Percentiles rank a stretch among this genome's conserved stretches.
Conservation (phyloP, 1,140 invertebrate species). For the Brachionus plicatilis region DNA sequence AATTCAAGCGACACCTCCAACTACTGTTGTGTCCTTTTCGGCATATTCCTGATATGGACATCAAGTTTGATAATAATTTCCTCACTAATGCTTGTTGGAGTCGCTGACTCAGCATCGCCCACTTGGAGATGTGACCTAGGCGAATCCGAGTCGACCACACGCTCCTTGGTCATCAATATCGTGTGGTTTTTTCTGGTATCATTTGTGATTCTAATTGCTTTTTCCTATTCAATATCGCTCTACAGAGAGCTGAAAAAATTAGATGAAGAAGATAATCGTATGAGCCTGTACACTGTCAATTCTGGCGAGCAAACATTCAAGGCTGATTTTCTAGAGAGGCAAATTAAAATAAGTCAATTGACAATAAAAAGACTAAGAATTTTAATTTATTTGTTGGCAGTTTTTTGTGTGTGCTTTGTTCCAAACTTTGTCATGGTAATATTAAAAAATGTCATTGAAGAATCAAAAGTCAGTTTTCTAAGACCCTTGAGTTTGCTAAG, state of each 20-base stretch:
- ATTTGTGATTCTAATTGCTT: conserved; percentile 15
- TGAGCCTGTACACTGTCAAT: neutral
- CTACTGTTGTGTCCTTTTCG: conserved; percentile 29
- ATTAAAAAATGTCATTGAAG: conserved; percentile 14
- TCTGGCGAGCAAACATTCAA: neutral
- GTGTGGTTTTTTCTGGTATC: conserved; percentile 37
- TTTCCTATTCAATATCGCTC: conserved; percentile 18
- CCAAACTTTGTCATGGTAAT: conserved; percentile 33
- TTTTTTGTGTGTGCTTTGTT: conserved; percentile 27
- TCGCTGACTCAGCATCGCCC: conserved; percentile 21
- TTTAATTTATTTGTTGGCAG: neutral
- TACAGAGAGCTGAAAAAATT: conserved; percentile 24
- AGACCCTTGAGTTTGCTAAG: neutral
- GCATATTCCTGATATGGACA: conserved; percentile 33
- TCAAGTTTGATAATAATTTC: conserved; percentile 38
- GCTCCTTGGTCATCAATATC: conserved; percentile 26
- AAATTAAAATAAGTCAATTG: conserved; percentile 21
- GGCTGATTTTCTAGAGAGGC: neutral
- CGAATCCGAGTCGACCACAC: conserved; percentile 1
- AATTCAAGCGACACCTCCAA: conserved; percentile 30
- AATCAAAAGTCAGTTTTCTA: neutral
- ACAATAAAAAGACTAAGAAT: conserved; percentile 21
- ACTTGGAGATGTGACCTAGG: conserved; percentile 36
- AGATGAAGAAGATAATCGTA: neutral
- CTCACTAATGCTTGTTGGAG: conserved; percentile 21